Evolutionary conservation across 2,797 vertebrate species (phyloP).

Genomic region (Helostoma temminkii): DNA sequence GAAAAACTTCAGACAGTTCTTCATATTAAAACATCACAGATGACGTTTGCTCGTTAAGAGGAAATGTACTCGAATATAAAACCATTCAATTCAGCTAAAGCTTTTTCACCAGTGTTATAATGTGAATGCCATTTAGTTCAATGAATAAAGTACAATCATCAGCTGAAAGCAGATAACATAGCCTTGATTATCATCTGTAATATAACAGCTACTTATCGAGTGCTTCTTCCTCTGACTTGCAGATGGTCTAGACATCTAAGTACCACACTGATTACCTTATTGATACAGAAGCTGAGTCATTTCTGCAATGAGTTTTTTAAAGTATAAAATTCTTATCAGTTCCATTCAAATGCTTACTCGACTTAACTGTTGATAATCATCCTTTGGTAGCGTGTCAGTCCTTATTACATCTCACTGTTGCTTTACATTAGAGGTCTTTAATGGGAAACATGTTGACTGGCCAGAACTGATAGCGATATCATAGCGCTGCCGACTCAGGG

Average conservation of each 20-base stretch:
- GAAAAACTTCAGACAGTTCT: conserved; percentile 11
- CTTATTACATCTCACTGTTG: background rate
- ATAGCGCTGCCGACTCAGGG: conserved; percentile 37
- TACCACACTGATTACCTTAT: conserved; percentile 22
- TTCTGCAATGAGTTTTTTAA: background rate
- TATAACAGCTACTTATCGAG: conserved; percentile 18
- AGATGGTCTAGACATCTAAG: conserved; percentile 21
- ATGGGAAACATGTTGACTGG: conserved; percentile 41
- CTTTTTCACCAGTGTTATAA: conserved; percentile 6
- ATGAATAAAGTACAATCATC: conserved; percentile 19
- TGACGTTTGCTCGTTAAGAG: background rate
- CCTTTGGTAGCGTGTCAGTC: background rate
- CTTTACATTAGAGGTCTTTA: conserved; percentile 14
- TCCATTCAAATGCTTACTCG: background rate
- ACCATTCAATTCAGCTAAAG: background rate
- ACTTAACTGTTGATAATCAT: background rate
- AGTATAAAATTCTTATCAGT: conserved; percentile 15
- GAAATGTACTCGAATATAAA: conserved; percentile 4
- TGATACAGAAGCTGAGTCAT: conserved; percentile 21
- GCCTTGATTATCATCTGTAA: conserved; percentile 29
- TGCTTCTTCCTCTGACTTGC: conserved; percentile 24
- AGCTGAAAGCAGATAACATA: conserved; percentile 11
- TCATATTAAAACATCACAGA: conserved; percentile 11
- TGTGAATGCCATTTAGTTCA: conserved; percentile 17
- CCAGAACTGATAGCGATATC: conserved; percentile 18